phyloP scores from a whole-genome alignment of 2,888 invertebrate genomes.

The Chouioia cunea region DNA sequence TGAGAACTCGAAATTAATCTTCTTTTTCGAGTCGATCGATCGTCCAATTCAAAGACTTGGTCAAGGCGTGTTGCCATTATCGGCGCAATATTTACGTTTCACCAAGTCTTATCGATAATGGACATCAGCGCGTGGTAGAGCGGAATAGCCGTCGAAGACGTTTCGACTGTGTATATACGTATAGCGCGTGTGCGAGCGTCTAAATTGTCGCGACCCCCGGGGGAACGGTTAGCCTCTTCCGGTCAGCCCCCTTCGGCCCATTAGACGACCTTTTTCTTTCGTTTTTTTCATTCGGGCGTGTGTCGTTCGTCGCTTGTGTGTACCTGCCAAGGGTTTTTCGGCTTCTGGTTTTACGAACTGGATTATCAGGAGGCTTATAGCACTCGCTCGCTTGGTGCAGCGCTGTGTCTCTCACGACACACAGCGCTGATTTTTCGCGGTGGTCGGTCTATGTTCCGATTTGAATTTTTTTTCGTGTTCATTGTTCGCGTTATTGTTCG shows the following conservation, averaged over 20 bases:
- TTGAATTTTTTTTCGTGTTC: slow-evolving; percentile 14
- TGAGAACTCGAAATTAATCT: slow-evolving; percentile 41
- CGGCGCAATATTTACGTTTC: slow-evolving; percentile 32
- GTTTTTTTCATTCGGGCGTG: too few species aligned
- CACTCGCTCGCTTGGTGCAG: neutral
- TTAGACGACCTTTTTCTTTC: neutral
- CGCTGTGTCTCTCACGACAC: slow-evolving; percentile 15
- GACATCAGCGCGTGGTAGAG: slow-evolving; percentile 23
- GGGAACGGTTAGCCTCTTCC: slow-evolving; percentile 60
- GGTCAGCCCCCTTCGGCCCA: slow-evolving; percentile 52
- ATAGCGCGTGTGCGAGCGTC: slow-evolving; percentile 28
- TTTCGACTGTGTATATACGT: neutral
- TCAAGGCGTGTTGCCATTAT: slow-evolving; percentile 20
- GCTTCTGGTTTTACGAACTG: too few species aligned
- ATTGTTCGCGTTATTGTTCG: neutral
- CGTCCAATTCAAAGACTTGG: neutral
- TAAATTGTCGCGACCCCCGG: slow-evolving; percentile 45
- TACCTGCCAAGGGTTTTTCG: slow-evolving; percentile 2
- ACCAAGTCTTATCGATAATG: slow-evolving; percentile 44
- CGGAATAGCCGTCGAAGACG: neutral
- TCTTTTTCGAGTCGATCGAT: slow-evolving; percentile 32
- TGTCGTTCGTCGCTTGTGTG: slow-evolving; percentile 6
- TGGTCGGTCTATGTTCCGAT: slow-evolving; percentile 31
- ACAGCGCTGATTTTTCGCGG: neutral
- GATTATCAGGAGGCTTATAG: neutral